These are phyloP conservation scores for Hemithea aestivaria DNA, from an alignment of 2,888 invertebrate species.

Conservation along the genomic window DNA sequence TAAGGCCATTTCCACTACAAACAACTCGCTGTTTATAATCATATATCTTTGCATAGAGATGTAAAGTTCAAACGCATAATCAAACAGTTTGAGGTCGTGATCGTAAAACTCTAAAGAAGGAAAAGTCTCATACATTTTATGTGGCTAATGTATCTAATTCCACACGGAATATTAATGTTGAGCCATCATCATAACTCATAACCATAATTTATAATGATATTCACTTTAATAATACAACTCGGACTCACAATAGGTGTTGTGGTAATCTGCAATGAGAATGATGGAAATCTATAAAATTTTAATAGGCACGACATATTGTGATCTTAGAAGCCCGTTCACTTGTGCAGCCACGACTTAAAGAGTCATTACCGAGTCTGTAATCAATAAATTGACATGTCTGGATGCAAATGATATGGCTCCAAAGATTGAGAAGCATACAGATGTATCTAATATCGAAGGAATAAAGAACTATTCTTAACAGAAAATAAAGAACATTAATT, in stretches of 20 bases:
- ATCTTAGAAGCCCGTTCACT: constrained; percentile 4
- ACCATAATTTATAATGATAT: constrained; percentile 22
- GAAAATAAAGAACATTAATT: too few relatives aligned
- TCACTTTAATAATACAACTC: constrained; percentile 21
- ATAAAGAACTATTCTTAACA: too few relatives aligned
- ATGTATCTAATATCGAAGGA: too few relatives aligned
- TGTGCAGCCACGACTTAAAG: neutral
- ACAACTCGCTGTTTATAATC: too few relatives aligned
- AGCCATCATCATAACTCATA: constrained; percentile 19
- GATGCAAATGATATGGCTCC: constrained; percentile 13
- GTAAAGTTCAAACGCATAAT: too few relatives aligned
- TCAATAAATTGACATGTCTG: constrained; percentile 12
- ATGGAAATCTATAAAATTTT: constrained; percentile 19
- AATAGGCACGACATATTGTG: constrained; percentile 6
- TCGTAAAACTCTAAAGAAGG: constrained; percentile 8
- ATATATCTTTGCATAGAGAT: too few relatives aligned
- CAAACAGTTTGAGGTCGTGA: constrained; percentile 1
- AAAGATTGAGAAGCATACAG: constrained; percentile 15
- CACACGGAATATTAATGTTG: constrained; percentile 11
- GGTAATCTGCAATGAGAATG: constrained; percentile 18
- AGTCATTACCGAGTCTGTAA: neutral
- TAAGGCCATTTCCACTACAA: neutral
- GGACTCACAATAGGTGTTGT: constrained; percentile 22
- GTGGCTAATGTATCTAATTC: constrained; percentile 8
- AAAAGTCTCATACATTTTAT: constrained; percentile 6